phyloP scores from a whole-genome alignment of 2,113 vertebrate species.

The Pluvianellus socialis region DNA sequence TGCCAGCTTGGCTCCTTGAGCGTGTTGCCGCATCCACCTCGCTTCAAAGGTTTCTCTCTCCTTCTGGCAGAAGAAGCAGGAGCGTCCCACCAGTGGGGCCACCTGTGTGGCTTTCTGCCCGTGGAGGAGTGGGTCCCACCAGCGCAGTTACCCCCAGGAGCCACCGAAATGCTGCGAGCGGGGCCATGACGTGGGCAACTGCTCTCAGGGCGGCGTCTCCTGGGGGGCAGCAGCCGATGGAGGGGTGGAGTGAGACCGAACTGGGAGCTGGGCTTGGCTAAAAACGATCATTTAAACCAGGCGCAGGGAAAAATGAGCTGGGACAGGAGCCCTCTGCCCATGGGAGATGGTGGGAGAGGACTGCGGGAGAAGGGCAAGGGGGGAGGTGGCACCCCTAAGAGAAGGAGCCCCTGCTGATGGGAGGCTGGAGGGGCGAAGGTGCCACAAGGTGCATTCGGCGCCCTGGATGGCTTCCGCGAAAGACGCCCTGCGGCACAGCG shows the following conservation, averaged over 20 bases:
- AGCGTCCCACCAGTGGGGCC: background rate
- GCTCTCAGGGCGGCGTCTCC: background rate
- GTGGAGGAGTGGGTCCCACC: rapidly evolving
- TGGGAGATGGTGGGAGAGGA: background rate
- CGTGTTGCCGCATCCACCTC: background rate
- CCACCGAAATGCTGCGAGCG: rapidly evolving
- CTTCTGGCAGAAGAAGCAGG: background rate
- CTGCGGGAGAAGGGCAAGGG: background rate
- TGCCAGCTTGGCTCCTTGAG: rapidly evolving
- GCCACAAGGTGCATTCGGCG: background rate
- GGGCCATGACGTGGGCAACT: background rate
- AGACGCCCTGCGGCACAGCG: background rate
- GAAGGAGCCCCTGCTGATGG: rapidly evolving
- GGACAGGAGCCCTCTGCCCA: background rate
- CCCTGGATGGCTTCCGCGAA: background rate
- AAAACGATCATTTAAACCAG: background rate
- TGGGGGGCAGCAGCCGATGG: background rate
- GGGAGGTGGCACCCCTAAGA: background rate
- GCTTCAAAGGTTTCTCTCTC: background rate
- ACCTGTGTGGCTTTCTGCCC: background rate
- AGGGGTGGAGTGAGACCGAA: rapidly evolving
- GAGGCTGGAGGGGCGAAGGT: background rate
- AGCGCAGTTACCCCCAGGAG: background rate
- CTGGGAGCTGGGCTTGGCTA: background rate
- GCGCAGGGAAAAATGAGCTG: background rate